These are phyloP conservation scores for Tapirus terrestris DNA, from an alignment of 2,113 vertebrate genomes.

Conservation along the genomic window DNA sequence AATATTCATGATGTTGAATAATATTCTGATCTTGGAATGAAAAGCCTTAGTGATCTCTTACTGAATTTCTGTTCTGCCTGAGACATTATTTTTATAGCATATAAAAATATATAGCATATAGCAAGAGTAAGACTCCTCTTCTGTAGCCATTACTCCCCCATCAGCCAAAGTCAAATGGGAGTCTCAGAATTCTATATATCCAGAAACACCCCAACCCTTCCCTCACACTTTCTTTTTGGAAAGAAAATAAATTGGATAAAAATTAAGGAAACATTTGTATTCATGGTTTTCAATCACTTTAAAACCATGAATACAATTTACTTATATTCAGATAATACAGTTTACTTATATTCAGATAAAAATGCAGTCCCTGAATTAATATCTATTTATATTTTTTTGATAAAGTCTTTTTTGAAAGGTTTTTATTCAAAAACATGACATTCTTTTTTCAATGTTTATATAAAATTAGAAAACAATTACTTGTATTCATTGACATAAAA, in stretches of 20 bases:
- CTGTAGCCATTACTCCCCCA: no score
- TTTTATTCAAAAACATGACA: constrained; percentile 2
- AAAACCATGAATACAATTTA: not conserved
- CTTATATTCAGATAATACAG: not conserved
- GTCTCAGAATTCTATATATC: not conserved
- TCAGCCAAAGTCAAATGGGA: not conserved
- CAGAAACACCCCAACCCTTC: not conserved
- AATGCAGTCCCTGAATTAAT: not conserved
- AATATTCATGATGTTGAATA: not conserved
- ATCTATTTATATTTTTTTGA: constrained; percentile 18
- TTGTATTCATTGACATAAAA: constrained; percentile 2
- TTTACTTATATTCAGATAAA: constrained; percentile 8
- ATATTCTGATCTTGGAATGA: not conserved
- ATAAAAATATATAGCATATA: no score
- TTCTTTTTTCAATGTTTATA: not conserved
- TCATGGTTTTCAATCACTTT: not conserved
- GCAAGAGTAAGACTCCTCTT: not conserved
- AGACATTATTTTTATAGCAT: not conserved
- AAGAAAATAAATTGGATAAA: not conserved
- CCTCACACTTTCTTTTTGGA: not conserved
- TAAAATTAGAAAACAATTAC: constrained; percentile 10
- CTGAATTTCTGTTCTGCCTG: not conserved
- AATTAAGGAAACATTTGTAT: not conserved
- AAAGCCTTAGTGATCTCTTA: not conserved
- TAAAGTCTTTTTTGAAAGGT: not conserved